phyloP scores from a whole-genome alignment of 2,797 vertebrate species.

The Okamejei kenojei region DNA sequence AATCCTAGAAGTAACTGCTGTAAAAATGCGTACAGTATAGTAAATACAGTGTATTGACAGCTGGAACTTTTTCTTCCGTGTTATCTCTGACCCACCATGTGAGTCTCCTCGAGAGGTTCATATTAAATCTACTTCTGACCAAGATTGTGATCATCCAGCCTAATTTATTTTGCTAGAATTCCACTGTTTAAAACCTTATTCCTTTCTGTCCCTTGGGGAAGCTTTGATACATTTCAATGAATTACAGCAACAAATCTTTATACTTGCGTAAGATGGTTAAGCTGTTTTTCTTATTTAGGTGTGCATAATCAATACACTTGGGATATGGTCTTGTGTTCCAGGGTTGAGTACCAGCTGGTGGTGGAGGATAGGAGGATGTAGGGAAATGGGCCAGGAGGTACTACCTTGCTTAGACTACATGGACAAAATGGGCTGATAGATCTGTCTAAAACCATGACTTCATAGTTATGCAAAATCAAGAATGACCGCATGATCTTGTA shows the following conservation, averaged over 20 bases:
- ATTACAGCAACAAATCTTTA: neutral
- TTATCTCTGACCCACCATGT: neutral
- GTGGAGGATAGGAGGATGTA: too few species aligned
- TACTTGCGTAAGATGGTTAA: neutral
- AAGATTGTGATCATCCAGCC: neutral
- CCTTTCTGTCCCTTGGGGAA: neutral
- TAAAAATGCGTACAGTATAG: neutral
- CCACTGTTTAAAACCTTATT: neutral
- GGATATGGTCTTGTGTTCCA: neutral
- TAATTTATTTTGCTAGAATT: neutral
- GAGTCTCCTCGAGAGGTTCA: neutral
- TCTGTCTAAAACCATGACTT: too few species aligned
- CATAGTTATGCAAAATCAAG: too few species aligned
- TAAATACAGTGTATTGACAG: neutral
- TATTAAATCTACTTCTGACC: neutral
- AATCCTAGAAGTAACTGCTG: conserved; percentile 24
- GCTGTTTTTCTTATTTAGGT: neutral
- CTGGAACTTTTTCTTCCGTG: neutral
- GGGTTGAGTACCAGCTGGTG: neutral
- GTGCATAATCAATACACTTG: neutral
- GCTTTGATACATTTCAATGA: neutral
- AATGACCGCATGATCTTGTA: too few species aligned
- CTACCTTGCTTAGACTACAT: too few species aligned
- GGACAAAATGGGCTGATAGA: too few species aligned
- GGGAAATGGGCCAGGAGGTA: too few species aligned